Evolutionary conservation across 2,113 vertebrate species (phyloP).

Genomic region (Pteruthius melanotis): DNA sequence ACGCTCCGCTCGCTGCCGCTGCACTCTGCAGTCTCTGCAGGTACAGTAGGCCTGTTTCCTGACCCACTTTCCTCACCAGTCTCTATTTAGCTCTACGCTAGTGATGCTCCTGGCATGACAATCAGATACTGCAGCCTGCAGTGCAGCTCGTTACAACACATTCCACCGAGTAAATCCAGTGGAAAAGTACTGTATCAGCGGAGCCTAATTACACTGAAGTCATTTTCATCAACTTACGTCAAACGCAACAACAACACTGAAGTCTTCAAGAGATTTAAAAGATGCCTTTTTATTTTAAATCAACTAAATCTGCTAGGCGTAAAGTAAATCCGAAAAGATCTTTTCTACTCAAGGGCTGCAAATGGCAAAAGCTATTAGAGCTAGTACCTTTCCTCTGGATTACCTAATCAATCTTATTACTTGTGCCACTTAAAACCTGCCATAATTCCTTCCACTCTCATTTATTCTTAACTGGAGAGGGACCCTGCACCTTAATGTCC

Average conservation of each 20-base stretch:
- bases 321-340: slow-evolving; percentile 29
- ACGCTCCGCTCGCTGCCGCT: slow-evolving; percentile 20
- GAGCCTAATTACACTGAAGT: slow-evolving; percentile 63
- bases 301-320: neutral
- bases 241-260: neutral
- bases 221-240: slow-evolving; percentile 42
- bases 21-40: slow-evolving; percentile 71
- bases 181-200: slow-evolving; percentile 75
- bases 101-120: slow-evolving; percentile 79
- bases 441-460: neutral
- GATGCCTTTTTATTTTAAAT: neutral
- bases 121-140: slow-evolving; percentile 79
- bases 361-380: neutral
- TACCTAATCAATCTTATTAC: neutral
- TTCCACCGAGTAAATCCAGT: slow-evolving; percentile 69
- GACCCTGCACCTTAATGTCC: neutral
- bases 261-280: neutral
- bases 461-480: neutral
- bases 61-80: slow-evolving; percentile 77
- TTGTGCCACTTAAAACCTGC: neutral
- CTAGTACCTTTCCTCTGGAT: neutral
- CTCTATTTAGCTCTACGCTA: slow-evolving; percentile 75
- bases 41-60: slow-evolving; percentile 72
- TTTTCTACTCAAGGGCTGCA: neutral
- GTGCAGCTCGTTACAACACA: slow-evolving; percentile 75